Percentiles rank a stretch among this genome's conserved stretches.
These are phyloP conservation scores for Atherinomorus stipes DNA, from an alignment of 2,113 vertebrate species.

Conservation along the genomic window DNA sequence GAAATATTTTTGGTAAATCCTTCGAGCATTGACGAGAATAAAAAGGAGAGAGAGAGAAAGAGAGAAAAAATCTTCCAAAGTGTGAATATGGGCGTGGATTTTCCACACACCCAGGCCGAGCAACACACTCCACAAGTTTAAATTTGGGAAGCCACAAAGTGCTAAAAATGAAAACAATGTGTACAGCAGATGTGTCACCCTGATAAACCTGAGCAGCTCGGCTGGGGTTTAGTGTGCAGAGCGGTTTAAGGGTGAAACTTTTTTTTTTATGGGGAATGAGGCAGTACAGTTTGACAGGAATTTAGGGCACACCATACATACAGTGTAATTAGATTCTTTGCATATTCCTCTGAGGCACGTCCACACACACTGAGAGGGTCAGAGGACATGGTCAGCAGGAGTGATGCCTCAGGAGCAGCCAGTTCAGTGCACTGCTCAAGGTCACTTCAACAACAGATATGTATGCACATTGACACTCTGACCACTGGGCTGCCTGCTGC, in stretches of 20 bases:
- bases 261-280: constrained; percentile 55
- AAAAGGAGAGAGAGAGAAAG: not conserved
- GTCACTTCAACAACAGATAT: constrained; percentile 63
- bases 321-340: constrained; percentile 72
- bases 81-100: constrained; percentile 53
- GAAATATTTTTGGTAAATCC: constrained; percentile 61
- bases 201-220: constrained; percentile 63
- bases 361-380: constrained; percentile 53
- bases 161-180: constrained; percentile 71
- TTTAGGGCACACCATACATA: constrained; percentile 49
- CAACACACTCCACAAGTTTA: constrained; percentile 50
- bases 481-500: constrained; percentile 54
- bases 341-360: constrained; percentile 55
- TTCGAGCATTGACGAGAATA: constrained; percentile 15
- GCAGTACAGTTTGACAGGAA: constrained; percentile 55
- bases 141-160: constrained; percentile 72
- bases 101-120: constrained; percentile 52
- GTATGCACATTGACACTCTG: constrained; percentile 56
- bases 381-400: constrained; percentile 65
- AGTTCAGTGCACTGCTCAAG: constrained; percentile 68
- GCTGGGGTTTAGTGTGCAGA: constrained; percentile 29
- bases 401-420: constrained; percentile 56
- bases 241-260: constrained; percentile 8
- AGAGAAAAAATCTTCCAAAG: not conserved
- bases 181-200: constrained; percentile 61